Evolutionary conservation across 2,113 vertebrate species (phyloP), one percentile per base, ranked within the genome.

Genomic region (Myocastor coypus): DNA sequence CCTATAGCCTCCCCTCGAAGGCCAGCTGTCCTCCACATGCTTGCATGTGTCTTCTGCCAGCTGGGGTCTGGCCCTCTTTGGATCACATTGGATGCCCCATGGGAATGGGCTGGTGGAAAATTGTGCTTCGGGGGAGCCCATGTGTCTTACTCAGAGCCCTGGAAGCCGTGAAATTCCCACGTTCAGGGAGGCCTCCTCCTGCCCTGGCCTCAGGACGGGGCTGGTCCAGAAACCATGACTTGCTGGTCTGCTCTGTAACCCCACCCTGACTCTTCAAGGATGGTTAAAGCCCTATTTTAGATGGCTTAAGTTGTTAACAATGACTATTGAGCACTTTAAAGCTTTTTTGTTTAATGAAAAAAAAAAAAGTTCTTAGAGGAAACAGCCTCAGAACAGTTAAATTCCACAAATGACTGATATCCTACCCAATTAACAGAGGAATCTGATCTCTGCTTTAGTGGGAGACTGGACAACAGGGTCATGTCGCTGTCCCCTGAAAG

Each of bases 381-480:
- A 84, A 40, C 42, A 69, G 77, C 26, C 71, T 75, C 64, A 10
- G 26, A 55, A 82, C 26, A 63, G 24, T 34, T 46, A 19, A 50
- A 81, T 9, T 57, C 86, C 5, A 0, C 26, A 32, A 57, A 40
- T 17, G 1, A 1, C 63, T 8, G 2, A 34, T 24, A 5, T 13
- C 19, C 28, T 5, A 8, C 69, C 14, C 61, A 6, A 20, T 78
- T 26, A 26, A 64, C 2, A 0, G 24, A 64, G 16, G 10, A 68
- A 17, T 20, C 10, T 10, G 73, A 55, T n/a, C 40, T n/a, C 30
- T 0, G 22, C 17, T 50, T 34, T 32, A 55, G 32, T 46, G 52
- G 85, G 7, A 6, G 20, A 1, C 0, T 1, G 28, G 20, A 32
- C 7, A 7, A 55, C 0, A 12, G 12, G 12, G 11, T 30, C 40